Percentiles rank a stretch among this genome's conserved stretches.
These are phyloP conservation scores for Amphiura filiformis DNA, from an alignment of 35 echinoderm and acorn worm species.

Conservation along the genomic window DNA sequence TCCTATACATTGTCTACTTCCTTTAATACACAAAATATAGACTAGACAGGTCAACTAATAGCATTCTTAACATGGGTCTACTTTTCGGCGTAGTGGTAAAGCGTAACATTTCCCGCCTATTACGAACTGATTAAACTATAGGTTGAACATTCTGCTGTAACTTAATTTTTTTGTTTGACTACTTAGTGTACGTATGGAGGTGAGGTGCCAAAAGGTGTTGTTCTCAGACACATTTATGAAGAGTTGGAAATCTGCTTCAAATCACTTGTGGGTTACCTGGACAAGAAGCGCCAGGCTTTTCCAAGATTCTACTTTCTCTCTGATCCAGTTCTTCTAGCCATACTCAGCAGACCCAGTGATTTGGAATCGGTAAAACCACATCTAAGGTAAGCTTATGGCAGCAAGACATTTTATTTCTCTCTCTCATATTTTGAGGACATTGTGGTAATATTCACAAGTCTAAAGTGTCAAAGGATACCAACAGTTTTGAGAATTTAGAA, in stretches of 20 bases:
- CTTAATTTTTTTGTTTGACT: slow-evolving; percentile 16
- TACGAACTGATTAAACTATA: no score
- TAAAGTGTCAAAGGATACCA: slow-evolving; percentile 78
- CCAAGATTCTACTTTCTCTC: slow-evolving; percentile 98
- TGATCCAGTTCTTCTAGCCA: slow-evolving; percentile 83
- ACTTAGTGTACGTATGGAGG: slow-evolving; percentile 89
- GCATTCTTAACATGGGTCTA: no score
- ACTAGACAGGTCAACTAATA: no score
- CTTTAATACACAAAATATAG: no score
- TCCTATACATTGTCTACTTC: no score
- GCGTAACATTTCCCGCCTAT: no score
- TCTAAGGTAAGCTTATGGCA: slow-evolving; percentile 84
- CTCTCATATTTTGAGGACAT: slow-evolving; percentile 61
- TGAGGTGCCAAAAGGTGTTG: slow-evolving; percentile 92
- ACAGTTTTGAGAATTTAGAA: no score
- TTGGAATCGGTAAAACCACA: slow-evolving; percentile 91
- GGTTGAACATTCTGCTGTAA: no score
- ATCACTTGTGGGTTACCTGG: slow-evolving; percentile 87
- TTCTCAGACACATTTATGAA: slow-evolving; percentile 87
- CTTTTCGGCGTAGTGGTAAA: no score
- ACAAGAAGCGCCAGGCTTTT: slow-evolving; percentile 93
- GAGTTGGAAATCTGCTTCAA: slow-evolving; percentile 99
- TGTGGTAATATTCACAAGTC: slow-evolving; percentile 91
- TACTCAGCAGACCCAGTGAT: slow-evolving; percentile 87
- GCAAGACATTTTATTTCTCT: no score